These are phyloP conservation scores for Leucoraja erinaceus DNA, from an alignment of 2,113 vertebrate genomes.

Conservation along the genomic window DNA sequence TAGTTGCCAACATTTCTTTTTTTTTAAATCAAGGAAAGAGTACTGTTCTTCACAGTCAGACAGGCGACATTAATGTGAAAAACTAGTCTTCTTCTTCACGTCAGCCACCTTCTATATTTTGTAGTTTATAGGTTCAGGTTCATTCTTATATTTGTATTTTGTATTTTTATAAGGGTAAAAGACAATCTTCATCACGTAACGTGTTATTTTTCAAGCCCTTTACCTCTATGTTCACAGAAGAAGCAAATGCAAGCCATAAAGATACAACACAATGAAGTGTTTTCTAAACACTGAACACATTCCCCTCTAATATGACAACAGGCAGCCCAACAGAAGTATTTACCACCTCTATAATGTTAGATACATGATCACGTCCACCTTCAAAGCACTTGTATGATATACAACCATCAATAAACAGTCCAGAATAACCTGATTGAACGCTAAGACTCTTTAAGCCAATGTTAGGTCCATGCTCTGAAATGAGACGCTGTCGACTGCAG, in stretches of 20 bases:
- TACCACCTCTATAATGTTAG: not conserved
- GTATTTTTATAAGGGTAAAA: not conserved
- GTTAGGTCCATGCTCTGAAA: slow-evolving; percentile 56
- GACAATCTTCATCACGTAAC: not conserved
- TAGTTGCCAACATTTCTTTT: no score
- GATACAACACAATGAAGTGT: not conserved
- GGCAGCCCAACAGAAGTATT: not conserved
- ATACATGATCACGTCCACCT: not conserved
- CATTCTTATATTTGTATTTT: not conserved
- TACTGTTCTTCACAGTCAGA: not conserved
- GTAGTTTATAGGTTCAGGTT: not conserved
- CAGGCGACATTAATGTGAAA: not conserved
- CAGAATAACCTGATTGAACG: slow-evolving; percentile 57
- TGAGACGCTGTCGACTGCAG: slow-evolving; percentile 50
- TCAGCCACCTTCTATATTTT: not conserved
- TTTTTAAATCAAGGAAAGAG: not conserved
- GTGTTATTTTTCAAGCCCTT: not conserved
- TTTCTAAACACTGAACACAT: not conserved
- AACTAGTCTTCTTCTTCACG: not conserved
- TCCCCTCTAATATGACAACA: not conserved
- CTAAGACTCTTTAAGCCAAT: slow-evolving; percentile 65
- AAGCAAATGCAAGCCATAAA: not conserved
- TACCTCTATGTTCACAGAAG: not conserved
- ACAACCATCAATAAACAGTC: slow-evolving; percentile 50
- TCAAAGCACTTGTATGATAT: not conserved